Evolutionary conservation across 1,140 invertebrate species (phyloP).

Genomic region (Oreohelix idahoensis): DNA sequence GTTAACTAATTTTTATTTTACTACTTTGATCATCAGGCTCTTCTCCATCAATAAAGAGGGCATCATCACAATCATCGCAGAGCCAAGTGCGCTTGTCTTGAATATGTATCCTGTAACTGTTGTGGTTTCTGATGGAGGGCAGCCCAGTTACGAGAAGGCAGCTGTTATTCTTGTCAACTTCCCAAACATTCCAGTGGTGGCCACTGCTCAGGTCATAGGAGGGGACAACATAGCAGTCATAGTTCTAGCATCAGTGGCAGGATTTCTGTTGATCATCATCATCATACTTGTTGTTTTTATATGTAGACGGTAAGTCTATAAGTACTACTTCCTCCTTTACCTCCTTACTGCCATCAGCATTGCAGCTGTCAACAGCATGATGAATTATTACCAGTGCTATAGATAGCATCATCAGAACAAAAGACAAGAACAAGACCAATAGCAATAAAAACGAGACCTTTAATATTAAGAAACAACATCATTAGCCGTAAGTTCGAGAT

Average conservation of each 20-base stretch:
- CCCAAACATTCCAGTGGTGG: slow-evolving; percentile 10
- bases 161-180: slow-evolving; percentile 50
- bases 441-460: too few species aligned
- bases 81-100: slow-evolving; percentile 37
- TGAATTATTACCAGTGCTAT: background rate
- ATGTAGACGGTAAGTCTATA: slow-evolving; percentile 48
- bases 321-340: background rate
- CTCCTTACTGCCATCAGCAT: background rate
- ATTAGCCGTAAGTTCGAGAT: too few species aligned
- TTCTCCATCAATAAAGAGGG: slow-evolving; percentile 40
- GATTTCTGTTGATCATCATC: slow-evolving; percentile 51
- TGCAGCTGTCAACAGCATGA: background rate
- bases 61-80: slow-evolving; percentile 22
- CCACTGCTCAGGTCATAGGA: slow-evolving; percentile 1
- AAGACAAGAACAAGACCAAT: too few species aligned
- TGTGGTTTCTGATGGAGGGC: slow-evolving; percentile 51
- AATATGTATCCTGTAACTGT: slow-evolving; percentile 48
- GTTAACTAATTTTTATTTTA: slow-evolving; percentile 1
- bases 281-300: slow-evolving; percentile 55
- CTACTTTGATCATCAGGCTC: slow-evolving; percentile 3
- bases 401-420: too few species aligned
- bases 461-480: too few species aligned
- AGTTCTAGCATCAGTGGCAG: slow-evolving; percentile 51
- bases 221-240: slow-evolving; percentile 48
- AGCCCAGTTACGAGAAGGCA: slow-evolving; percentile 39